These are phyloP conservation scores for Orcinus orca DNA, from an alignment of 2,113 vertebrate species.

Conservation along the genomic window DNA sequence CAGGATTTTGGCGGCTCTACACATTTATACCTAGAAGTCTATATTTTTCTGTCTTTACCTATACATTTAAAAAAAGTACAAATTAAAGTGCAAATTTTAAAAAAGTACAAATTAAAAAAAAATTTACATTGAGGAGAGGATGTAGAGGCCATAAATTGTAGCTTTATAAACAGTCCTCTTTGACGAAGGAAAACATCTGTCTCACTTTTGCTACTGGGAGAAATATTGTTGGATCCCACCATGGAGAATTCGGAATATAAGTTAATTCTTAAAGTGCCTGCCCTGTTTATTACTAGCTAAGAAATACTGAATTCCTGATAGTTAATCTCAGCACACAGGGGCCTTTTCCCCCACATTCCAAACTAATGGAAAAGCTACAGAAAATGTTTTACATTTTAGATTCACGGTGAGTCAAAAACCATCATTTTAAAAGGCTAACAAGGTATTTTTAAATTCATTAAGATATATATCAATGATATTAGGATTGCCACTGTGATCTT, in stretches of 20 bases:
- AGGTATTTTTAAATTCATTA: constrained; percentile 19
- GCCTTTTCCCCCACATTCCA: neutral
- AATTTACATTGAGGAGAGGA: neutral
- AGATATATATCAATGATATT: neutral
- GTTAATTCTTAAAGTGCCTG: constrained; percentile 36
- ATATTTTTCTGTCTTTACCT: neutral
- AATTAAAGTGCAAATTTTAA: neutral
- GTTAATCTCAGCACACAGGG: constrained; percentile 20
- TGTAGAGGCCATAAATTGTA: neutral
- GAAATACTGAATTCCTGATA: constrained; percentile 26
- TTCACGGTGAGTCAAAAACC: neutral
- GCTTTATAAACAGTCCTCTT: constrained; percentile 8
- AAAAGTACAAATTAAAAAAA: neutral
- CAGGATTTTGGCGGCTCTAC: neutral
- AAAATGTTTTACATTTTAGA: neutral
- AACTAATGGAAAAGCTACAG: neutral
- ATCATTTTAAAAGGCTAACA: neutral
- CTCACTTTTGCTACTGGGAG: neutral
- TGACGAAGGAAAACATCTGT: constrained; percentile 37
- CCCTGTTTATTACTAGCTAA: constrained; percentile 15
- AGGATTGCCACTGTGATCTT: neutral
- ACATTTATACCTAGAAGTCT: neutral
- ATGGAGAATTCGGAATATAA: constrained; percentile 36
- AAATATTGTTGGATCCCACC: neutral
- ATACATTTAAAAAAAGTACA: neutral